Evolutionary conservation across 2,797 vertebrate genomes (phyloP).

Genomic region (Poecile montanus): DNA sequence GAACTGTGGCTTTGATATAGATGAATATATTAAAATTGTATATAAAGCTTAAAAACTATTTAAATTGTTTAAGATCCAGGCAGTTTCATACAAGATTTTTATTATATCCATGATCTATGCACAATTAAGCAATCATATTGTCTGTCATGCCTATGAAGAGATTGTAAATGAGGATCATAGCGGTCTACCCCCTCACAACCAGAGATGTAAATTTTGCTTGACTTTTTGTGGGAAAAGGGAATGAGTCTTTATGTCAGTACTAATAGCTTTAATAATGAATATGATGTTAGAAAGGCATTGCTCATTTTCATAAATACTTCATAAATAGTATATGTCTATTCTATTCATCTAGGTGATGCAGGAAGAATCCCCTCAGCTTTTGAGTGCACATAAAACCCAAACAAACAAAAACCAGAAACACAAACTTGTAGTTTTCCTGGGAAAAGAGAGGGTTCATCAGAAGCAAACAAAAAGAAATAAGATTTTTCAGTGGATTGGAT

Average conservation of each 20-base stretch:
- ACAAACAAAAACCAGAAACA: neutral
- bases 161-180: neutral
- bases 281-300: neutral
- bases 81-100: neutral
- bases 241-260: neutral
- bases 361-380: neutral
- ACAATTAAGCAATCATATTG: neutral
- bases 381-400: neutral
- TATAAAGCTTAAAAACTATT: neutral
- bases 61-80: neutral
- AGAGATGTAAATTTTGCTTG: neutral
- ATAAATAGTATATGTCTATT: neutral
- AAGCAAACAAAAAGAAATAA: neutral
- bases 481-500: neutral
- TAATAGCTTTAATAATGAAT: neutral
- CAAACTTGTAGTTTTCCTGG: neutral
- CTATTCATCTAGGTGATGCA: neutral
- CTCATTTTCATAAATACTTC: constrained; percentile 7
- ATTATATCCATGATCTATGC: neutral
- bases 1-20: neutral
- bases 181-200: neutral
- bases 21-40: neutral
- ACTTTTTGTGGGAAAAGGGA: neutral
- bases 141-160: neutral
- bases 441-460: neutral